Percentiles rank a stretch among this genome's conserved stretches.
These are phyloP conservation scores for Laothoe populi DNA, from an alignment of 2,888 invertebrate genomes.

Conservation along the genomic window DNA sequence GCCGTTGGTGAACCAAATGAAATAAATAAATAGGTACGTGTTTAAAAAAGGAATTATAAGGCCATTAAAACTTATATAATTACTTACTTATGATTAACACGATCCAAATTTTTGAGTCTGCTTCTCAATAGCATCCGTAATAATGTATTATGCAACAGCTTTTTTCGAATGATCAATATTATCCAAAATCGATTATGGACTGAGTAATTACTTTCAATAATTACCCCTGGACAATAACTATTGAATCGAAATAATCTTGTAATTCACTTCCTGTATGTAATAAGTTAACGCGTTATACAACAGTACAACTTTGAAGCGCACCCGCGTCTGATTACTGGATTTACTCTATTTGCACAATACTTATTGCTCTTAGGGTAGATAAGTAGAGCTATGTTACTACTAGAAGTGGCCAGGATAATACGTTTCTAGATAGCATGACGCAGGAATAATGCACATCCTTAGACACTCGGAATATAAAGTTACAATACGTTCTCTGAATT, in stretches of 20 bases:
- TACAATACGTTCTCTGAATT: too few relatives aligned
- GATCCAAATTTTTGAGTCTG: too few relatives aligned
- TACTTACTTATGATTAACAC: too few relatives aligned
- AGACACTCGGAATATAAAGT: too few relatives aligned
- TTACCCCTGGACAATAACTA: neutral
- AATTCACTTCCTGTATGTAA: slow-evolving; percentile 19
- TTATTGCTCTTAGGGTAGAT: slow-evolving; percentile 53
- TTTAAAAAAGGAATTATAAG: too few relatives aligned
- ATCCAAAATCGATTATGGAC: neutral
- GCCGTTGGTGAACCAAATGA: too few relatives aligned
- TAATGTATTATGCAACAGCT: too few relatives aligned
- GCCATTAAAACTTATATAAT: too few relatives aligned
- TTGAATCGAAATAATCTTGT: slow-evolving; percentile 13
- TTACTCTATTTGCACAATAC: slow-evolving; percentile 78
- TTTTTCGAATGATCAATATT: neutral
- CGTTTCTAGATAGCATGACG: too few relatives aligned
- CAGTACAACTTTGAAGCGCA: slow-evolving; percentile 43
- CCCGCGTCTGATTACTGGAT: slow-evolving; percentile 74
- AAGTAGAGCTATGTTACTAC: slow-evolving; percentile 41
- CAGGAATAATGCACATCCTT: too few relatives aligned
- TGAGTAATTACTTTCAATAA: neutral
- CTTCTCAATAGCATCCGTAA: too few relatives aligned
- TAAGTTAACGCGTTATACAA: slow-evolving; percentile 12
- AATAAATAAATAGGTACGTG: too few relatives aligned
- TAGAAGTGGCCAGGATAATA: slow-evolving; percentile 27